phyloP scores from a whole-genome alignment of 2,113 vertebrate genomes.

The Cercopithecus mona region DNA sequence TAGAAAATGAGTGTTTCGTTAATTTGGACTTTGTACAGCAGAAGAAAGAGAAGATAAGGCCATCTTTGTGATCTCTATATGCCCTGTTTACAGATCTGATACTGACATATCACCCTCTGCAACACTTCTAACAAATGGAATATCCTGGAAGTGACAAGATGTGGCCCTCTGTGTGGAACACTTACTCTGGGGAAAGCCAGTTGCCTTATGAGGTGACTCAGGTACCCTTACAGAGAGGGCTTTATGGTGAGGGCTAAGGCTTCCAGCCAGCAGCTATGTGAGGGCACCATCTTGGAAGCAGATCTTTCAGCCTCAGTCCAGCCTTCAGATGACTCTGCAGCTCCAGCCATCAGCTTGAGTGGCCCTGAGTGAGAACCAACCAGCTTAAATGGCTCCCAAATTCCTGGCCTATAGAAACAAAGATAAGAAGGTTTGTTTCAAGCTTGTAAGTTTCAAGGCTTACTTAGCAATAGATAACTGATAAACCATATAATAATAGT shows the following conservation, averaged over 20 bases:
- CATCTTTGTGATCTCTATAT: not conserved
- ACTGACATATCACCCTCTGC: not conserved
- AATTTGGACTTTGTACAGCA: not conserved
- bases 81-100: not conserved
- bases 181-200: not conserved
- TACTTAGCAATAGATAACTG: not conserved
- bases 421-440: not conserved
- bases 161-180: not conserved
- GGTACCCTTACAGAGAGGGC: not conserved
- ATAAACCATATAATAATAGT: not conserved
- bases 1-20: not conserved
- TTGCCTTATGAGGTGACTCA: not conserved
- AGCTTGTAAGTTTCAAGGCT: not conserved
- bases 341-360: not conserved
- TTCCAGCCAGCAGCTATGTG: not conserved
- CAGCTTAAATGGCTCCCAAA: not conserved
- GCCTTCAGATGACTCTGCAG: not conserved
- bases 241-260: rapidly evolving
- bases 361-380: not conserved
- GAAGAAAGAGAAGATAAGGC: not conserved
- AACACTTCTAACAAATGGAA: not conserved
- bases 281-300: not conserved
- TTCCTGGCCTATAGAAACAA: not conserved
- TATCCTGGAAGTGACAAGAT: not conserved
- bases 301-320: not conserved